Percentiles rank a stretch among this genome's conserved stretches.
Conservation (phyloP, 2,113 vertebrate species). For the Ploceus nigricollis region DNA sequence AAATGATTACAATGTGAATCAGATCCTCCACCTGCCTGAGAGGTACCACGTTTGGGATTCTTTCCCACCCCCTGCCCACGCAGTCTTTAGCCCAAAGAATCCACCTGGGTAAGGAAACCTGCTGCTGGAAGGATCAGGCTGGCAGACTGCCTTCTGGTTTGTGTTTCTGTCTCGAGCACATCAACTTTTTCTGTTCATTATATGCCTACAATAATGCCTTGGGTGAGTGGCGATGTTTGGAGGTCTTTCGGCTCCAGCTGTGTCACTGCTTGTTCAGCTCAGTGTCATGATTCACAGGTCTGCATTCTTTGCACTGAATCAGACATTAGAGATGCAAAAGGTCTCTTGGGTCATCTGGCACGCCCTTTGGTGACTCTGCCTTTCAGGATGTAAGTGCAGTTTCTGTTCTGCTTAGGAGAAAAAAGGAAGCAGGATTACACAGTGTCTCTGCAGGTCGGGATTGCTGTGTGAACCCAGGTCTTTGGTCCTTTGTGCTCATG, state of each 20-base stretch:
- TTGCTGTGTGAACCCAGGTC: not conserved
- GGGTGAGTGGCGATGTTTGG: not conserved
- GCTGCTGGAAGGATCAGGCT: not conserved
- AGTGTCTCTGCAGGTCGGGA: not conserved
- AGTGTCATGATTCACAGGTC: not conserved
- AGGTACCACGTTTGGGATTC: not conserved
- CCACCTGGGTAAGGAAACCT: not conserved
- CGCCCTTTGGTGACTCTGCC: not conserved
- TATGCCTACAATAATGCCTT: not conserved
- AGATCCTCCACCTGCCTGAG: not conserved
- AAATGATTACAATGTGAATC: not conserved
- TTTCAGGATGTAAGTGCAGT: not conserved
- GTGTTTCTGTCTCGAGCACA: not conserved
- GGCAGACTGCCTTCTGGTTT: not conserved
- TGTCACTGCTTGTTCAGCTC: not conserved
- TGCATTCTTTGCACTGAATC: slow-evolving; percentile 30
- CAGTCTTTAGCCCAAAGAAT: not conserved
- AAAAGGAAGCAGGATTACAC: not conserved
- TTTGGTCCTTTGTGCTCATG: not conserved
- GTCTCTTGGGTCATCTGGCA: not conserved
- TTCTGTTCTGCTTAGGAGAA: not conserved
- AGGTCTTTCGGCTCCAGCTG: not conserved
- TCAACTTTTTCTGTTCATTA: not conserved
- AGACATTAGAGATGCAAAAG: not conserved
- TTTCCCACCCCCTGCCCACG: not conserved